Percentiles rank a stretch among this genome's conserved stretches.
phyloP scores from a whole-genome alignment of 2,797 vertebrate genomes.

The Masticophis lateralis region DNA sequence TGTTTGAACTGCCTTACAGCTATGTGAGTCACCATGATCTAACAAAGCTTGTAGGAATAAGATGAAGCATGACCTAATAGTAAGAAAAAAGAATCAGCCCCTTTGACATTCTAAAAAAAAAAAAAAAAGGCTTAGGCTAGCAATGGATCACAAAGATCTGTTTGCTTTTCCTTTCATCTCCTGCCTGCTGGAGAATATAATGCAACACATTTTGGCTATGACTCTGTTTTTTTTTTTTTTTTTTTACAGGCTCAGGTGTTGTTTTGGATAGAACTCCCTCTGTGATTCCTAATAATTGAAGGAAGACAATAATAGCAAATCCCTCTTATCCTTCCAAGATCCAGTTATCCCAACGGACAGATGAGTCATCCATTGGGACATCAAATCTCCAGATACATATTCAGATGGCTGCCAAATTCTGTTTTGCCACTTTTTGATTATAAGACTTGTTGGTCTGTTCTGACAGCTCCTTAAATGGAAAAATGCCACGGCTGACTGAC shows the following conservation, averaged over 20 bases:
- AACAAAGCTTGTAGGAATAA: neutral
- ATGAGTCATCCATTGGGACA: conserved; percentile 25
- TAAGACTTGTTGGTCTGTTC: neutral
- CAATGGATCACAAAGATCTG: neutral
- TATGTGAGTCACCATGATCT: neutral
- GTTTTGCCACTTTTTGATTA: neutral
- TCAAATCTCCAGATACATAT: neutral
- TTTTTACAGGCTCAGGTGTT: conserved; percentile 32
- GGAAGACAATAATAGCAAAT: conserved; percentile 26
- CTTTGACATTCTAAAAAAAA: neutral
- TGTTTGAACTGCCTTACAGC: neutral
- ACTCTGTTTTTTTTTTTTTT: neutral
- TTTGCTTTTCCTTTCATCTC: neutral
- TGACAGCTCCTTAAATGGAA: neutral
- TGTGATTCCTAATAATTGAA: conserved; percentile 38
- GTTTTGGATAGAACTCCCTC: conserved; percentile 31
- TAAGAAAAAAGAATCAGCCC: conserved; percentile 43
- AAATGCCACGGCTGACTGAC: neutral
- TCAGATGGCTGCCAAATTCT: neutral
- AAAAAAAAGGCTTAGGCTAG: no score
- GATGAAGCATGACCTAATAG: neutral
- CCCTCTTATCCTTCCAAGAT: conserved; percentile 12
- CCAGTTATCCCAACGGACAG: conserved; percentile 16
- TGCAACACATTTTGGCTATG: neutral
- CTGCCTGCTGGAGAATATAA: neutral